Evolutionary conservation across 2,797 vertebrate genomes (phyloP).

Genomic region (Limnodromus scolopaceus): DNA sequence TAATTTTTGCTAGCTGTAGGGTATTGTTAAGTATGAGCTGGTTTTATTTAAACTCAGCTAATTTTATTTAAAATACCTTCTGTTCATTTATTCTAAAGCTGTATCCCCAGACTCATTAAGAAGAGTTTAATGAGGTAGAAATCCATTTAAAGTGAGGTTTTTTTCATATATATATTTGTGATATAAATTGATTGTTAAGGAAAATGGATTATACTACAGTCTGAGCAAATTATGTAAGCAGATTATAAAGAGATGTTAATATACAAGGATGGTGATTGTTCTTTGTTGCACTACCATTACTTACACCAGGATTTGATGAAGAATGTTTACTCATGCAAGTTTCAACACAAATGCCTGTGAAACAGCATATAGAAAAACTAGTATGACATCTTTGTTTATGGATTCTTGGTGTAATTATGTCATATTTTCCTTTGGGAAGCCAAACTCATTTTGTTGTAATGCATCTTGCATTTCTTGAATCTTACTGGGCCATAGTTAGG

Average conservation of each 20-base stretch:
- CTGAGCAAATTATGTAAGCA: neutral
- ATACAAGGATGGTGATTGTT: neutral
- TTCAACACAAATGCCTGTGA: neutral
- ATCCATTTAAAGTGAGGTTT: neutral
- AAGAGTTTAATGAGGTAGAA: slow-evolving; percentile 29
- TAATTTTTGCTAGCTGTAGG: neutral
- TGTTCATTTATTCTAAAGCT: slow-evolving; percentile 23
- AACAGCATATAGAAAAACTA: neutral
- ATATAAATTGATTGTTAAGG: neutral
- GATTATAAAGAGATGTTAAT: neutral
- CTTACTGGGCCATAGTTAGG: neutral
- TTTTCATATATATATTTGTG: neutral
- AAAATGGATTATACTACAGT: neutral
- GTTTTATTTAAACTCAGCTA: slow-evolving; percentile 24
- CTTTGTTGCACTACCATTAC: neutral
- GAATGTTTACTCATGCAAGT: neutral
- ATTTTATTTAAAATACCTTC: slow-evolving; percentile 43
- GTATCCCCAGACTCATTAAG: slow-evolving; percentile 22
- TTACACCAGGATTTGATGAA: neutral
- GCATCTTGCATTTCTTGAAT: neutral
- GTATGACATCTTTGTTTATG: neutral
- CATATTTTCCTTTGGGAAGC: neutral
- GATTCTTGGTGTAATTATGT: neutral
- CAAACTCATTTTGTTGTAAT: neutral
- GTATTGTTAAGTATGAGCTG: neutral